Evolutionary conservation across 2,113 vertebrate genomes (phyloP), one percentile per base, ranked within the genome.

Genomic region (Solenodon paradoxus): DNA sequence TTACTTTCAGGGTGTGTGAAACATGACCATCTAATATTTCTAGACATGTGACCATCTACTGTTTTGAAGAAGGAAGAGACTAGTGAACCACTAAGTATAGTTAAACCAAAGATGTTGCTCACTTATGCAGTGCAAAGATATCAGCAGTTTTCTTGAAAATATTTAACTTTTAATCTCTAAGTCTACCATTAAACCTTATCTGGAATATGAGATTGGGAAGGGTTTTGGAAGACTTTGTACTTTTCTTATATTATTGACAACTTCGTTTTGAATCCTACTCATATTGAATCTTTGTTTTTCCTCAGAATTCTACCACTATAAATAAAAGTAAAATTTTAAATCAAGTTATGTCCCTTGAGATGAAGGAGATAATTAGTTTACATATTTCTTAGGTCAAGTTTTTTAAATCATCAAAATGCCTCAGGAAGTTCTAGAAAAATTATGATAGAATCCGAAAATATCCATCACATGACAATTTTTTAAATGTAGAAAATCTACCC

Each of bases 131-230:
- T 4, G 3, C 47, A 63, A 15, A 47, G 13, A 61, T 26, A 75
- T 24, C 55, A 49, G 26, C 9, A 66, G 77, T 35, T 84, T 35
- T 68, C 16, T 51, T 53, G 6, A 17, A 49, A 17, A 69, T 82
- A 78, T 53, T 64, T 90, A 90, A 61, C 28, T 92, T 90, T 90
- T 89, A 95, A 55, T 55, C 24, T 85, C n/a, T 72, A 42, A 88
- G 77, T 81, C 75, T 45, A 42, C 53, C 47, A 28, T 59, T 51
- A 38, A 84, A 17, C 19, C 38, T 61, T 30, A 7, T 35, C n/a
- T 83, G 38, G 42, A 47, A 32, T 69, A 17, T 13, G 47, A 87
- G 63, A 24, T 55, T 38, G 10, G 35, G 74, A 81, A 68, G 26
- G 61, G 51, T 45, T 49, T 68, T 69, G 49, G 13, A 64, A 85